Conservation (phyloP, 2,113 vertebrate genomes). For the Centropus bengalensis region DNA sequence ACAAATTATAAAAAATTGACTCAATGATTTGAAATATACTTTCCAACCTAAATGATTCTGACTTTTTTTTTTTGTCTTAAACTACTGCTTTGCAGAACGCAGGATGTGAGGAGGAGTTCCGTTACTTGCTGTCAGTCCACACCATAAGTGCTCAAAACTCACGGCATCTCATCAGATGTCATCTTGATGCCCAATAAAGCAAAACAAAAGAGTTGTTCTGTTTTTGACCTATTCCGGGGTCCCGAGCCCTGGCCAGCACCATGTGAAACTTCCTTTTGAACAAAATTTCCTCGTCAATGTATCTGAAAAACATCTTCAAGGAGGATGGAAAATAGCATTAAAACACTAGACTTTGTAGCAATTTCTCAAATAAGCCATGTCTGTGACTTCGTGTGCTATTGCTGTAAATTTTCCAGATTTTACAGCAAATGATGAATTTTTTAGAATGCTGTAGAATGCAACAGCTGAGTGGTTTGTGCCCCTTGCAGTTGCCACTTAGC, state of each 20-base stretch:
- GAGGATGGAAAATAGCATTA: background rate
- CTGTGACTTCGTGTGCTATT: background rate
- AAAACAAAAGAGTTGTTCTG: background rate
- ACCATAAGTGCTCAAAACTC: background rate
- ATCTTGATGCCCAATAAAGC: background rate
- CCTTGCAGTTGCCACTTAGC: too few species aligned
- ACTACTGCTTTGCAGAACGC: background rate
- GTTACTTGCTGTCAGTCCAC: background rate
- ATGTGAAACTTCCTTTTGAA: background rate
- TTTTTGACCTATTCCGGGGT: background rate
- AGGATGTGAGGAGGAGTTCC: background rate
- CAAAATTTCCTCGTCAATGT: background rate
- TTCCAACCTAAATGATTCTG: background rate
- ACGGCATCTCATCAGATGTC: fast-evolving
- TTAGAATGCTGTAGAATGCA: background rate
- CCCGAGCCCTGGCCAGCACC: background rate
- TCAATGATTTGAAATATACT: background rate
- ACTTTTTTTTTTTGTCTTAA: background rate
- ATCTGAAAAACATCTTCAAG: background rate
- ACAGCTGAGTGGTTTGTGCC: background rate
- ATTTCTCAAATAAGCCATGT: background rate
- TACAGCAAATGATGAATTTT: background rate
- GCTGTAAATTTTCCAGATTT: background rate
- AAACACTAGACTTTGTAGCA: background rate
- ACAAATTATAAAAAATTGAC: background rate